Evolutionary conservation across 2,113 vertebrate species (phyloP), one percentile per base, ranked within the genome.

Genomic region (Piaya cayana): DNA sequence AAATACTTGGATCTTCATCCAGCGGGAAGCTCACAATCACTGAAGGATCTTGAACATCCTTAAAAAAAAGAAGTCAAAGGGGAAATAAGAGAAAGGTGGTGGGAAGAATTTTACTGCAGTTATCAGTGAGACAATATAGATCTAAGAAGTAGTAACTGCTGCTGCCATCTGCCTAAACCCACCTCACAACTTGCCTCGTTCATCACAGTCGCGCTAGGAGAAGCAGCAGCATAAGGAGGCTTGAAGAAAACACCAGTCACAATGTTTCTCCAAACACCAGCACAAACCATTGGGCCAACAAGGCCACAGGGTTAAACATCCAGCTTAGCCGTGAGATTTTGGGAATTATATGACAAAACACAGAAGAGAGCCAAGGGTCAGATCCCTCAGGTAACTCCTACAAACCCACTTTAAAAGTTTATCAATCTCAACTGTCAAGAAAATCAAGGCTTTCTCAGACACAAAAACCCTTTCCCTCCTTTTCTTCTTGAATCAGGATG

Each of bases 11-110:
- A 92, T 99, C 98, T 75, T 99, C 99, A 36, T 99, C 96, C 94
- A 99, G 90, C 9, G 99, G 99, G 82, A 99, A 99, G 91, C 90
- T 99, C 80, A 99, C 98, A 2, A 98, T 99, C 85, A 99, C 98
- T 4, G 99, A 99, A 27, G 99, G 99, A 93, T 99, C 99, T 88
- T 99, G 99, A 83, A 99, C 99, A 36, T 99, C 99, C 99, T 99
- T 96, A 65, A 88, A 94, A 92, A 95, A 92, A 78, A 92, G 8
- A 92, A 92, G 42, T 25, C 27, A 47, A 34, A 74, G 26, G 50
- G 1, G 13, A 15, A 72, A 37, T 19, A 3, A 10, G 67, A 37
- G 17, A 2, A 10, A 22, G 29, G 6, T 10, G 3, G 59, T 63
- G 45, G 11, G 10, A 5, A 15, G 15, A 45, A 4, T 21, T 56